Evolutionary conservation across 2,888 invertebrate species (phyloP).

Genomic region (Salticus scenicus): DNA sequence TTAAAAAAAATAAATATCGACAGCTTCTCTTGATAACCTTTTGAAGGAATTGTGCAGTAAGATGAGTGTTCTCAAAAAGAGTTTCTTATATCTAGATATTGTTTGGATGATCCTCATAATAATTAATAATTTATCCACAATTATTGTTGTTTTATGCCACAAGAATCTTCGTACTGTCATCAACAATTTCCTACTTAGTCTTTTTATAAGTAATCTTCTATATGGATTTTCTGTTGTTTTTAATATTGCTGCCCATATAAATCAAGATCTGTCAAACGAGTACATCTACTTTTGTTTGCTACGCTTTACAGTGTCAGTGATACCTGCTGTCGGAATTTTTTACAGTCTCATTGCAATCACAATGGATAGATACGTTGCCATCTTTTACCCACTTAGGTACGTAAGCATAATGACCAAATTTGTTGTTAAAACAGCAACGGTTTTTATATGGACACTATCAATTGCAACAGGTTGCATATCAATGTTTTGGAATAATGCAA

Average conservation of each 20-base stretch:
- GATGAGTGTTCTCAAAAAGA: constrained; percentile 19
- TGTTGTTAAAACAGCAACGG: background rate
- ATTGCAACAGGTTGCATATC: constrained; percentile 23
- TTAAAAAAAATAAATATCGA: too few relatives aligned
- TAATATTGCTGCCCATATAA: background rate
- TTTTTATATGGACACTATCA: constrained; percentile 24
- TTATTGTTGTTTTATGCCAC: constrained; percentile 18
- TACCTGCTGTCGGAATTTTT: constrained; percentile 26
- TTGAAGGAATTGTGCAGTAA: too few relatives aligned
- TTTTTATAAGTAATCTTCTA: constrained; percentile 38
- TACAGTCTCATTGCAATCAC: constrained; percentile 42
- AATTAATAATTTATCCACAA: constrained; percentile 25
- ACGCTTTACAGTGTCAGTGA: background rate
- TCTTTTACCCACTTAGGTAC: constrained; percentile 37
- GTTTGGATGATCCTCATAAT: constrained; percentile 41
- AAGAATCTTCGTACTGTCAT: constrained; percentile 19
- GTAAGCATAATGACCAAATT: constrained; percentile 7
- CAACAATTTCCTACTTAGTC: constrained; percentile 26
- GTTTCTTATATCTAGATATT: constrained; percentile 24
- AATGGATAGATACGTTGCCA: constrained; percentile 38
- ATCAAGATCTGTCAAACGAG: background rate
- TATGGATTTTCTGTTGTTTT: constrained; percentile 37
- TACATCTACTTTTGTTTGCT: constrained; percentile 32
- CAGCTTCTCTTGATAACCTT: too few relatives aligned
- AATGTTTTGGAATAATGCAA: constrained; percentile 1